Evolutionary conservation across 2,113 vertebrate species (phyloP).

Genomic region (Oryzias javanicus): DNA sequence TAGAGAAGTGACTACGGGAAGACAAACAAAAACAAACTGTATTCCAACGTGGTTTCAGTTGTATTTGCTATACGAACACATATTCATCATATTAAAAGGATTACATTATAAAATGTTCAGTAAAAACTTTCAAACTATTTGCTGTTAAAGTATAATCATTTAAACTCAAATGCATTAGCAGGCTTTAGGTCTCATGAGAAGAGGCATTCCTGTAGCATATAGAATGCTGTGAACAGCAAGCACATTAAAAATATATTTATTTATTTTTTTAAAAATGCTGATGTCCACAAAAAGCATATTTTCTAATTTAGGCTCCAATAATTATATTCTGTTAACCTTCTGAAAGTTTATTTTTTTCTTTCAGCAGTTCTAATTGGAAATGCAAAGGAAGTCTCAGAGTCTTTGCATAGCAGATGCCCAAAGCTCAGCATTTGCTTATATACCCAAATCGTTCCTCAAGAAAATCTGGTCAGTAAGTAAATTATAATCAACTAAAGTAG

Average conservation of each 20-base stretch:
- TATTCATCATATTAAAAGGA: too few relatives aligned
- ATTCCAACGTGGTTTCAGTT: neutral
- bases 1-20: conserved; percentile 12
- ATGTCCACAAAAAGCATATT: conserved; percentile 45
- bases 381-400: conserved; percentile 58
- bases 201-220: too few relatives aligned
- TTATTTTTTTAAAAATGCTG: conserved; percentile 38
- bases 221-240: neutral
- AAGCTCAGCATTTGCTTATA: conserved; percentile 31
- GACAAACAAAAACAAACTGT: conserved; percentile 2
- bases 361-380: conserved; percentile 66
- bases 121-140: too few relatives aligned
- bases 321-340: conserved; percentile 66
- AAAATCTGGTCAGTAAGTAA: conserved; percentile 26
- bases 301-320: conserved; percentile 66
- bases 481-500: conserved; percentile 5
- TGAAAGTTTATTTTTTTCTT: conserved; percentile 60
- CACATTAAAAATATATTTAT: conserved; percentile 24
- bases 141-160: too few relatives aligned
- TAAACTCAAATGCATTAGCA: too few relatives aligned
- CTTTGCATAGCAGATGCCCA: conserved; percentile 33
- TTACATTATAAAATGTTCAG: too few relatives aligned
- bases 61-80: neutral
- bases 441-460: conserved; percentile 26
- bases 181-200: too few relatives aligned